phyloP scores from a whole-genome alignment of 2,797 vertebrate genomes.

The Parambassis ranga region DNA sequence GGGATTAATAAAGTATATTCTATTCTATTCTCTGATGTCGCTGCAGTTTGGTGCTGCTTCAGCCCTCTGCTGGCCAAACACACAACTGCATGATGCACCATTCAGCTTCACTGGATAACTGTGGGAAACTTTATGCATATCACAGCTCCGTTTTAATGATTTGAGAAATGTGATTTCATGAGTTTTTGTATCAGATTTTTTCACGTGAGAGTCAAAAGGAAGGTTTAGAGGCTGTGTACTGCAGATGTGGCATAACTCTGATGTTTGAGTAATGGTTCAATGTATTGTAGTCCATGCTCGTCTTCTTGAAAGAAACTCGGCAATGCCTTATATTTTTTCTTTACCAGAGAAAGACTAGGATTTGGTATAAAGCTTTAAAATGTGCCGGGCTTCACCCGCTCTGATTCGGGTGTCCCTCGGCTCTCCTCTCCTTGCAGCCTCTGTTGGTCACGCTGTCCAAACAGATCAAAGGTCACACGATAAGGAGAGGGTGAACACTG shows the following conservation, averaged over 20 bases:
- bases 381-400: conserved; percentile 1
- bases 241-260: not conserved
- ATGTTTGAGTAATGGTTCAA: not conserved
- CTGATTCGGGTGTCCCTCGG: conserved; percentile 19
- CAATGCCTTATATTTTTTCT: too few species aligned
- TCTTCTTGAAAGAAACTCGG: too few species aligned
- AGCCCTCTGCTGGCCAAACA: conserved; percentile 66
- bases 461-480: conserved; percentile 81
- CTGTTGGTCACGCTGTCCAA: conserved; percentile 77
- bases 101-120: not conserved
- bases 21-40: too few species aligned
- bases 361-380: conserved; percentile 1
- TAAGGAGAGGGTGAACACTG: conserved; percentile 76
- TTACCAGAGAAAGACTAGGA: not conserved
- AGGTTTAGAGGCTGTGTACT: not conserved
- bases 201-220: not conserved
- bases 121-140: not conserved
- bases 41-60: conserved; percentile 3
- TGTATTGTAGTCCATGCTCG: not conserved
- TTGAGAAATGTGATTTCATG: not conserved
- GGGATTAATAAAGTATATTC: too few species aligned
- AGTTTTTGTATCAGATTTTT: not conserved
- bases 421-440: conserved; percentile 29
- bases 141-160: not conserved
- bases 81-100: conserved; percentile 10